Conservation (phyloP, 2,113 vertebrate genomes). For the Nansenia antarctica region DNA sequence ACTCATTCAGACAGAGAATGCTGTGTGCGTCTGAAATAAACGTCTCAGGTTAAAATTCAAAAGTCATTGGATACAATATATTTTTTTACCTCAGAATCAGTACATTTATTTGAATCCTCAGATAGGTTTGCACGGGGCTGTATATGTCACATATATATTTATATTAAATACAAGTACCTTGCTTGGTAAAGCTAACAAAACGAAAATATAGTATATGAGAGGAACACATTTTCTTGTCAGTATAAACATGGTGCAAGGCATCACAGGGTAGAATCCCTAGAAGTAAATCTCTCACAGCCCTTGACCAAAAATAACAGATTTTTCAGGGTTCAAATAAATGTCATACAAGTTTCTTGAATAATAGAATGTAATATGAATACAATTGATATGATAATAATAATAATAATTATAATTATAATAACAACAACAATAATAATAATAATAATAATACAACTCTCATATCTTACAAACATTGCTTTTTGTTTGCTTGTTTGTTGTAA, state of each 20-base stretch:
- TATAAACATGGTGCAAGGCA: slow-evolving; percentile 60
- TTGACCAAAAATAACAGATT: slow-evolving; percentile 33
- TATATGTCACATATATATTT: slow-evolving; percentile 13
- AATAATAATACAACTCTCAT: slow-evolving; percentile 51
- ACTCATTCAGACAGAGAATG: slow-evolving; percentile 41
- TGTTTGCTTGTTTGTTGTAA: slow-evolving; percentile 29
- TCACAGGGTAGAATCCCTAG: slow-evolving; percentile 15
- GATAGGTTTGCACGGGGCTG: slow-evolving; percentile 13
- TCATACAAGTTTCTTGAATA: slow-evolving; percentile 40
- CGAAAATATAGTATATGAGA: slow-evolving; percentile 24
- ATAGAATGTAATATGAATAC: slow-evolving; percentile 33
- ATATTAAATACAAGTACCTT: slow-evolving; percentile 66
- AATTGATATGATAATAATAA: slow-evolving; percentile 17
- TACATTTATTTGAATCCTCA: slow-evolving; percentile 4
- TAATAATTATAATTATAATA: slow-evolving; percentile 34
- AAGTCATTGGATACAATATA: slow-evolving; percentile 6
- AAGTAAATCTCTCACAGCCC: slow-evolving; percentile 29
- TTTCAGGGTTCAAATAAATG: slow-evolving; percentile 29
- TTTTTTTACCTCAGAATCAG: neutral
- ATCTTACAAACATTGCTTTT: slow-evolving; percentile 62
- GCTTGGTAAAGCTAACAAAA: slow-evolving; percentile 44
- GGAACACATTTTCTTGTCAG: slow-evolving; percentile 40
- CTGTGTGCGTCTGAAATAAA: slow-evolving; percentile 31
- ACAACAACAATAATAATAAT: slow-evolving; percentile 10
- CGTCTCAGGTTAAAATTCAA: slow-evolving; percentile 24